phyloP scores from a whole-genome alignment of 2,888 invertebrate genomes.

The Torymus tubicola region DNA sequence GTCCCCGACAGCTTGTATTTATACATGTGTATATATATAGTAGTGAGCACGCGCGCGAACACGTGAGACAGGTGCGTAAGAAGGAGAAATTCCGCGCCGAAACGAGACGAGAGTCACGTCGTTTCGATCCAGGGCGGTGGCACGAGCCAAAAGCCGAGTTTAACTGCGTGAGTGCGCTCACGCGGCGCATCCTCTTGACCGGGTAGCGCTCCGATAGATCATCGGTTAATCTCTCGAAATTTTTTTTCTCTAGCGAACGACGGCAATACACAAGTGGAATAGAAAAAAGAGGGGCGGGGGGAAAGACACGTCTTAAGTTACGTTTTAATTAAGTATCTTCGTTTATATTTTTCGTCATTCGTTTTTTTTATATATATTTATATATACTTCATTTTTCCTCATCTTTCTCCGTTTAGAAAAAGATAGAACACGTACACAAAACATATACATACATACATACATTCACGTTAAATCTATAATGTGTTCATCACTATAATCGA shows the following conservation, averaged over 20 bases:
- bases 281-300: conserved; percentile 33
- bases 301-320: conserved; percentile 50
- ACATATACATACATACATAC: conserved; percentile 34
- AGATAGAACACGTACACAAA: conserved; percentile 45
- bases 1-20: conserved; percentile 5
- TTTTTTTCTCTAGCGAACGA: conserved; percentile 39
- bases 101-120: conserved; percentile 40
- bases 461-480: conserved; percentile 38
- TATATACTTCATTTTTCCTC: conserved; percentile 39
- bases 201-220: conserved; percentile 35
- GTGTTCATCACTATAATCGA: conserved; percentile 38
- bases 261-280: conserved; percentile 21
- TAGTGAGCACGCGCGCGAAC: too few species aligned
- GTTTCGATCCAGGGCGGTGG: conserved; percentile 49
- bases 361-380: conserved; percentile 14
- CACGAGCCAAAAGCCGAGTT: conserved; percentile 22
- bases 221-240: conserved; percentile 44
- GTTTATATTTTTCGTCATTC: conserved; percentile 44
- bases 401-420: conserved; percentile 40
- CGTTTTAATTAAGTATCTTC: conserved; percentile 59
- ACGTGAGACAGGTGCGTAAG: too few species aligned
- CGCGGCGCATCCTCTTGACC: conserved; percentile 41
- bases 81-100: conserved; percentile 27
- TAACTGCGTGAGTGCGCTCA: background rate
- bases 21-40: background rate